Percentiles rank a stretch among this genome's conserved stretches.
phyloP scores from a whole-genome alignment of 2,797 vertebrate genomes.

The Xenentodon cancila region DNA sequence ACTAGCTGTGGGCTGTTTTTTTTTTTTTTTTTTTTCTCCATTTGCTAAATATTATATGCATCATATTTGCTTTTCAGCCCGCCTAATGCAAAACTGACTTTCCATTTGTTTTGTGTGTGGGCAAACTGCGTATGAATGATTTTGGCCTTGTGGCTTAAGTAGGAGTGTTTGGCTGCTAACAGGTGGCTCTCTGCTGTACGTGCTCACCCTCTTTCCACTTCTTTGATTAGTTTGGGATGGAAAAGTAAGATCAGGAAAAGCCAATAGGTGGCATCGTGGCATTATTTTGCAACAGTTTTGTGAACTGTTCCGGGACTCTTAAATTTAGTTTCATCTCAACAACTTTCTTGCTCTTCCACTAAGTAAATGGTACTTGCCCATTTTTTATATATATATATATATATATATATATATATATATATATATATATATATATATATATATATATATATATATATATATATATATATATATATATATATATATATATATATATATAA shows the following conservation, averaged over 20 bases:
- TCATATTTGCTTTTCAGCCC: slow-evolving; percentile 3
- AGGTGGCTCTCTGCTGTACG: slow-evolving; percentile 14
- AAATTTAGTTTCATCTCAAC: not conserved
- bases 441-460: too few species aligned
- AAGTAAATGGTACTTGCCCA: not conserved
- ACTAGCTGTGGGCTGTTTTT: slow-evolving; percentile 1
- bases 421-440: too few species aligned
- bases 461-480: too few species aligned
- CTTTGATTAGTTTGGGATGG: slow-evolving; percentile 7
- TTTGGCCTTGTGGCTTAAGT: slow-evolving; percentile 32
- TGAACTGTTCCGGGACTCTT: not conserved
- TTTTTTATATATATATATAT: slow-evolving; percentile 6
- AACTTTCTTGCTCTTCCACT: not conserved
- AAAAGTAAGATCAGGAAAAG: not conserved
- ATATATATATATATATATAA: too few species aligned
- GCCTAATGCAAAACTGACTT: slow-evolving; percentile 29
- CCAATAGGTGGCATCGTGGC: slow-evolving; percentile 36
- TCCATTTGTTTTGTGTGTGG: slow-evolving; percentile 18
- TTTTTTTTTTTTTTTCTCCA: slow-evolving; percentile 21
- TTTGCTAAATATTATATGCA: slow-evolving; percentile 18
- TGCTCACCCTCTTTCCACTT: slow-evolving; percentile 11
- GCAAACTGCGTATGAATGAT: slow-evolving; percentile 26
- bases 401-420: too few species aligned
- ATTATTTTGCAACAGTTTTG: slow-evolving; percentile 14
- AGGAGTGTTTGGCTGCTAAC: slow-evolving; percentile 17